Percentiles rank a stretch among this genome's conserved stretches.
Evolutionary conservation across 2,113 vertebrate species (phyloP).

Genomic region (Trogon melanurus): DNA sequence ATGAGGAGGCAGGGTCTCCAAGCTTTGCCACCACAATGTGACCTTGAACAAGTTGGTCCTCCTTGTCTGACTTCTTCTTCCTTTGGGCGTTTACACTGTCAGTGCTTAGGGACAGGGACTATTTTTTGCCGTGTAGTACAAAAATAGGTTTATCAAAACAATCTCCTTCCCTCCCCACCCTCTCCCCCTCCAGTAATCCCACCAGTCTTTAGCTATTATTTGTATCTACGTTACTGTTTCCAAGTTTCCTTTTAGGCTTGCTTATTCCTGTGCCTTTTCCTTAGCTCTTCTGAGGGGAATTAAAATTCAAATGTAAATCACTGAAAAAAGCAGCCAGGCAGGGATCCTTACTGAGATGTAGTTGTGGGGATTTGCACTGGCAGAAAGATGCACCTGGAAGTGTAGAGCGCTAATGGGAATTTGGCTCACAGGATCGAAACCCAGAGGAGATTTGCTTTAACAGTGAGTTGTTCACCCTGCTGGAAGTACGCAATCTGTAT

Average conservation of each 20-base stretch:
- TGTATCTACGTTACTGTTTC: background rate
- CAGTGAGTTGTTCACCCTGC: background rate
- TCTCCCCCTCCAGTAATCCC: background rate
- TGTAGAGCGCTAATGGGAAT: background rate
- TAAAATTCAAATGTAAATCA: background rate
- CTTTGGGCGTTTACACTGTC: background rate
- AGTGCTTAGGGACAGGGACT: background rate
- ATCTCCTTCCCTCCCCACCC: background rate
- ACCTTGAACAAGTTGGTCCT: background rate
- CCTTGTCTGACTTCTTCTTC: background rate
- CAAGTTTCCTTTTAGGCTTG: background rate
- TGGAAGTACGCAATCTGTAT: background rate
- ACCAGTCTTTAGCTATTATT: background rate
- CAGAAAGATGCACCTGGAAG: background rate
- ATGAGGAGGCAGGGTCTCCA: background rate
- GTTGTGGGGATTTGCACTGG: background rate
- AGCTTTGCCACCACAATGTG: fast-evolving
- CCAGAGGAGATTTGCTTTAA: background rate
- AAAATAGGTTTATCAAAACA: background rate
- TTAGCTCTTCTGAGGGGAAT: background rate
- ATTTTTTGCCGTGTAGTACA: background rate
- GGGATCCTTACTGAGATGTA: background rate
- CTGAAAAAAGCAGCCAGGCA: background rate
- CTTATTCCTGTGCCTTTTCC: background rate
- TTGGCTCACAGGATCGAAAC: background rate